Evolutionary conservation across 2,888 invertebrate genomes (phyloP), one percentile per base, ranked within the genome.

Genomic region (Brenthis ino): DNA sequence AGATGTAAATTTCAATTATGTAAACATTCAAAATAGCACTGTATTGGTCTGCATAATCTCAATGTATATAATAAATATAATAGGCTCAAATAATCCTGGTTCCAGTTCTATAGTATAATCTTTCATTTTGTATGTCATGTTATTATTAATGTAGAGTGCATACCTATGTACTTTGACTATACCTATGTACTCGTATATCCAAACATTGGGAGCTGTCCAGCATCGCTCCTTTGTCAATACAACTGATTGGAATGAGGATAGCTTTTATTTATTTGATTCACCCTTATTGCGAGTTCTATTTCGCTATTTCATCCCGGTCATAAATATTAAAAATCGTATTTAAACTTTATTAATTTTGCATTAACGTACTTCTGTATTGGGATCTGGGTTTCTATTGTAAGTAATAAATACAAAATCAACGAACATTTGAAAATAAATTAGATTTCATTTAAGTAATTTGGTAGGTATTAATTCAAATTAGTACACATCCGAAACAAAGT

Each of bases 221-320:
- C 71, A 69, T 74, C 71, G 65, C 75, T 77, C 82, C 85, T 84
- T 77, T 83, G 85, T 87, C 86, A 87, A 87, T 87, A 85, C 77
- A 79, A 76, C 79, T 87, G 88, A 87, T 86, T 86, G 85, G 83
- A 81, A 82, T 76, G 77, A 75, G 75, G 75, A 69, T 77, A 77
- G 74, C 75, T 63, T 43, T 43, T 37, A 37, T 43, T 43, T 43
- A 11, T 43, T 43, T 28, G 4, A 28, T 28, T 28, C 5, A 28
- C 5, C 5, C 28, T 28, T 28, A 28, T 28, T 28, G 28, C 0
- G 28, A 28, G 28, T 28, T 28, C 28, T 28, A 28, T 28, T 28
- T 28, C 28, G 4, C 28, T 28, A 8, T 2, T 37, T 37, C 37
- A 11, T 43, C 37, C 37, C 37, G 8, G 37, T 43, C 11, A 43